These are phyloP conservation scores for Mamestra brassicae DNA, from an alignment of 2,888 invertebrate species.

Conservation along the genomic window DNA sequence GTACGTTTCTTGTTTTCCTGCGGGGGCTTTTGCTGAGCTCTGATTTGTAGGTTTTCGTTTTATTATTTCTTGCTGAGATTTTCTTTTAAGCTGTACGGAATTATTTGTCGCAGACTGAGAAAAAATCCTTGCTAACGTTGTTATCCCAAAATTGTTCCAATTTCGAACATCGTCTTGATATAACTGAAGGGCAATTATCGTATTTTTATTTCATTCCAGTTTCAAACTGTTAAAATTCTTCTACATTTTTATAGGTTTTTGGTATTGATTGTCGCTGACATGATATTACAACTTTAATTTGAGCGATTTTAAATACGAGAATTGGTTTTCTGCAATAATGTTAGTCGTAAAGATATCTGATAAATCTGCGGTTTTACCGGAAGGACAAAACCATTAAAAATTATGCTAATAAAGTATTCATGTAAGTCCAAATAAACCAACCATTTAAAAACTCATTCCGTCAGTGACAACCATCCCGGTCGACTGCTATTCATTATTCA, in stretches of 20 bases:
- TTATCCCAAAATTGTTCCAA: not conserved
- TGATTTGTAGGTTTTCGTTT: slow-evolving; percentile 39
- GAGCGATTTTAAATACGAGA: too few species aligned
- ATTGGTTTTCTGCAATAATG: not conserved
- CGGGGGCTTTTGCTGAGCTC: slow-evolving; percentile 23
- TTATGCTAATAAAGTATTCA: not conserved
- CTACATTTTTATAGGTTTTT: too few species aligned
- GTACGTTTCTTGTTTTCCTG: slow-evolving; percentile 32
- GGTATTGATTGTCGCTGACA: too few species aligned
- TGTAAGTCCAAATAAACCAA: not conserved
- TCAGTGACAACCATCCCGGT: slow-evolving; percentile 3
- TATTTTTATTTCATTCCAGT: too few species aligned
- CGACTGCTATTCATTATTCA: slow-evolving; percentile 23
- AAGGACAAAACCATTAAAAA: not conserved
- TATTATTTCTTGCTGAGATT: slow-evolving; percentile 29
- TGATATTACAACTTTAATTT: too few species aligned
- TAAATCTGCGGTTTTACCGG: not conserved
- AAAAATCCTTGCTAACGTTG: not conserved
- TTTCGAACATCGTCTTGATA: not conserved
- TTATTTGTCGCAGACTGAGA: not conserved
- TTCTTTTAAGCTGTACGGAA: slow-evolving; percentile 17
- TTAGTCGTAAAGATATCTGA: not conserved
- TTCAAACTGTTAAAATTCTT: too few species aligned
- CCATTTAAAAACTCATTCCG: slow-evolving; percentile 7
- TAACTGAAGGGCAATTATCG: too few species aligned